These are phyloP conservation scores for Drosophila leontia DNA, from an alignment of 1,140 invertebrate genomes.

Conservation along the genomic window DNA sequence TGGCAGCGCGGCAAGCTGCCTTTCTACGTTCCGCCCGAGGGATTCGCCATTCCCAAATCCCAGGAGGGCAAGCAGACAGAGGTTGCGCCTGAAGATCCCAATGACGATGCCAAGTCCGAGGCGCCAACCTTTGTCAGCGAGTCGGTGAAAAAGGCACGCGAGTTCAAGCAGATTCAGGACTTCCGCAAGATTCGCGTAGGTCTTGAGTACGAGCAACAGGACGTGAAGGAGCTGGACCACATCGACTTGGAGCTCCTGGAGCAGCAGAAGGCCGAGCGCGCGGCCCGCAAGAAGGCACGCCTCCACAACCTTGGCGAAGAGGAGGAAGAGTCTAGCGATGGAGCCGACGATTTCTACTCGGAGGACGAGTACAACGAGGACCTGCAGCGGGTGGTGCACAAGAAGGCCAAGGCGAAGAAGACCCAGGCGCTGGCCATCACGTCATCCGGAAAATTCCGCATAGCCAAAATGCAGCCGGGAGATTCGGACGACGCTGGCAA, in stretches of 20 bases:
- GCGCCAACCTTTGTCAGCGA: conserved; percentile 79
- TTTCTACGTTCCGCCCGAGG: conserved; percentile 95
- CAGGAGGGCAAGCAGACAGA: conserved; percentile 47
- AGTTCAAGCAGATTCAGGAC: conserved; percentile 88
- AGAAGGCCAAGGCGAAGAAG: conserved; percentile 85
- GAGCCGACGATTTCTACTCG: conserved; percentile 88
- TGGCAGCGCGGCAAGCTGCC: conserved; percentile 99
- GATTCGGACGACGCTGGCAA: conserved; percentile 61
- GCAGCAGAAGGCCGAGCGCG: conserved; percentile 85
- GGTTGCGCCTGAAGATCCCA: conserved; percentile 57
- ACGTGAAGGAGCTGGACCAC: conserved; percentile 87
- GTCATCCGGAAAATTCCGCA: conserved; percentile 88
- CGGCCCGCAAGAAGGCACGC: conserved; percentile 75
- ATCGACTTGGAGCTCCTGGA: conserved; percentile 86
- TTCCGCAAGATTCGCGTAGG: conserved; percentile 92
- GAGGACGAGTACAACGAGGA: conserved; percentile 86
- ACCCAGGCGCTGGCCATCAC: conserved; percentile 84
- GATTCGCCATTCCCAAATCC: conserved; percentile 88
- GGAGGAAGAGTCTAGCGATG: conserved; percentile 84
- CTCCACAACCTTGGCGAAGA: conserved; percentile 71
- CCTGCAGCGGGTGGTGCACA: conserved; percentile 81
- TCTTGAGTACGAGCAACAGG: conserved; percentile 89
- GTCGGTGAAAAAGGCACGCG: conserved; percentile 77
- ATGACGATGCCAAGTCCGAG: conserved; percentile 75
- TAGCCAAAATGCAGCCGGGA: conserved; percentile 69